Percentiles rank a stretch among this genome's conserved stretches.
These are phyloP conservation scores for Harpalus rufipes DNA, from an alignment of 2,888 invertebrate genomes.

Conservation along the genomic window DNA sequence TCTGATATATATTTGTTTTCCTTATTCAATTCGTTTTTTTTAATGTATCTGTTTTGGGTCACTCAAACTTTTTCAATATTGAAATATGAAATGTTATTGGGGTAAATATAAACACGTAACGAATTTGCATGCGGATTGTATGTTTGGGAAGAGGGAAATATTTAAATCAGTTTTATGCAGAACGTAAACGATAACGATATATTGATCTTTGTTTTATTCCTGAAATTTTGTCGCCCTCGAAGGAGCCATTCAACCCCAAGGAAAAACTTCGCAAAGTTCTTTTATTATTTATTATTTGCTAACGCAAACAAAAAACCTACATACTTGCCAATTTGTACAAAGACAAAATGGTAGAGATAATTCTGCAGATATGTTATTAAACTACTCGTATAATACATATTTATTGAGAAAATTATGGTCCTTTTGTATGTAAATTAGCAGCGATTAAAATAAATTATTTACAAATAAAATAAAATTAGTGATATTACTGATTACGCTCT, in stretches of 20 bases:
- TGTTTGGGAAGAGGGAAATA: conserved; percentile 29
- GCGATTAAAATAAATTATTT: no score
- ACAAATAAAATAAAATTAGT: no score
- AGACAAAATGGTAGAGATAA: background rate
- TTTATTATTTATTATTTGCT: conserved; percentile 33
- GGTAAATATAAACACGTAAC: conserved; percentile 52
- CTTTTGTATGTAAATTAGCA: no score
- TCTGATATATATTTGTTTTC: conserved; percentile 60
- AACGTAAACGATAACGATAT: conserved; percentile 40
- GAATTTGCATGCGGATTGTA: conserved; percentile 54
- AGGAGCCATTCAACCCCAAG: conserved; percentile 37
- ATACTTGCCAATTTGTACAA: background rate
- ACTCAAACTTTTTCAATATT: conserved; percentile 47
- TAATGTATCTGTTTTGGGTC: conserved; percentile 60
- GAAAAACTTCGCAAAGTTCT: background rate
- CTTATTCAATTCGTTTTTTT: conserved; percentile 61
- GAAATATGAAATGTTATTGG: conserved; percentile 56
- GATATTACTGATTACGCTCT: no score
- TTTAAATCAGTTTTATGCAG: conserved; percentile 44
- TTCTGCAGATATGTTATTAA: background rate
- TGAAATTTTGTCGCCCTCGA: conserved; percentile 22
- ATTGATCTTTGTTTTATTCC: conserved; percentile 44
- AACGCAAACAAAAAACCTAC: background rate
- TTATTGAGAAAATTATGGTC: no score
- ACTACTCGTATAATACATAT: background rate